Conservation (phyloP, 2,888 invertebrate species). For the Eristalis arbustorum region DNA sequence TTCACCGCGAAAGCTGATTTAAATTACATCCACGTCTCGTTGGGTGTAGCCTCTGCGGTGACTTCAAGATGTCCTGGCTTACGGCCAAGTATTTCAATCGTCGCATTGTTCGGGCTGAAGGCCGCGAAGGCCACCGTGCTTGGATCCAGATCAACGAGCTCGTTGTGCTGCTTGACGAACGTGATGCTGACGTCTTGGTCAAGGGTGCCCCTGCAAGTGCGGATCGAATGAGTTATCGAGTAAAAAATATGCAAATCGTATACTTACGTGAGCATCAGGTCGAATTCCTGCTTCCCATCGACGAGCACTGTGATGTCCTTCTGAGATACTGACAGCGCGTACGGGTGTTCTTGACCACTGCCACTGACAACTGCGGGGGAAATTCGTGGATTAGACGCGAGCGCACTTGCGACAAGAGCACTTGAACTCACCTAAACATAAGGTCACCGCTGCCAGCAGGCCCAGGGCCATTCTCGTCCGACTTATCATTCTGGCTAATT, state of each 20-base stretch:
- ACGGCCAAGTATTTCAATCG: conserved; percentile 83
- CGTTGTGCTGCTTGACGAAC: conserved; percentile 84
- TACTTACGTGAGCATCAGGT: conserved; percentile 83
- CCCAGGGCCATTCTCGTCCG: conserved; percentile 29
- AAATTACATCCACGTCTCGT: conserved; percentile 79
- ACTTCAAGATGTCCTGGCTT: conserved; percentile 86
- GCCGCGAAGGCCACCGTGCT: conserved; percentile 76
- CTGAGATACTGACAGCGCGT: conserved; percentile 81
- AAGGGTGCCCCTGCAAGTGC: conserved; percentile 69
- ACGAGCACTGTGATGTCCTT: conserved; percentile 84
- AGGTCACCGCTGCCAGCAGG: conserved; percentile 3
- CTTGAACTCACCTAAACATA: conserved; percentile 48
- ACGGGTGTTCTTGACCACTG: conserved; percentile 77
- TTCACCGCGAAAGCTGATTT: not conserved
- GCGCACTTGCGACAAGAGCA: not conserved
- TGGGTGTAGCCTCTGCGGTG: conserved; percentile 83
- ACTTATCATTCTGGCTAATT: conserved; percentile 32
- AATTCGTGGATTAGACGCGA: not conserved
- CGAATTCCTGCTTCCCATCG: conserved; percentile 82
- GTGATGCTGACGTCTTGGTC: conserved; percentile 80
- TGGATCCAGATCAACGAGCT: conserved; percentile 83
- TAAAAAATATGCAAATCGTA: not conserved
- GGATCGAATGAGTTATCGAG: not conserved
- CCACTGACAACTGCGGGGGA: conserved; percentile 52
- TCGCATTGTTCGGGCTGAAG: conserved; percentile 78